A percentile compares a stretch with the other conserved stretches of the same genome.
Evolutionary conservation across 2,888 invertebrate species (phyloP).

Genomic region (Sympetrum striolatum): DNA sequence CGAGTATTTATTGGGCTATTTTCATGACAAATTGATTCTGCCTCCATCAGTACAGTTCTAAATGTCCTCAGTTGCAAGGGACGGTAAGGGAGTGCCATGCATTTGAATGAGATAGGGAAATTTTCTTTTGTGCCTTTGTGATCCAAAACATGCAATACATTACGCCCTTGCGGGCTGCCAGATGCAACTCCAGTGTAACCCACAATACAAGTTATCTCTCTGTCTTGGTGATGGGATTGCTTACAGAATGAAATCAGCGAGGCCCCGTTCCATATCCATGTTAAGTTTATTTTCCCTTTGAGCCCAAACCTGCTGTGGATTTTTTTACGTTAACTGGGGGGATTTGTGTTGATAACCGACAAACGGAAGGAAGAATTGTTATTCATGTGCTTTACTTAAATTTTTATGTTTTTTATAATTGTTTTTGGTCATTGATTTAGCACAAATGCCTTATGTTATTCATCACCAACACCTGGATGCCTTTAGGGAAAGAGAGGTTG

Average conservation of each 20-base stretch:
- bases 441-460: conserved; percentile 46
- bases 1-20: conserved; percentile 34
- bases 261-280: neutral
- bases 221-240: conserved; percentile 1
- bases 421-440: conserved; percentile 44
- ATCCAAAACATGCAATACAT: conserved; percentile 16
- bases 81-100: neutral
- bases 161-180: neutral
- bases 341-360: neutral
- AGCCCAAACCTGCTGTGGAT: neutral
- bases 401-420: conserved; percentile 47
- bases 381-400: conserved; percentile 44
- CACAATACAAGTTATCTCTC: neutral
- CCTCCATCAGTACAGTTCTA: conserved; percentile 18
- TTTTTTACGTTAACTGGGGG: neutral
- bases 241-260: neutral
- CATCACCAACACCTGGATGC: conserved; percentile 8
- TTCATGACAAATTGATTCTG: neutral
- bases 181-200: conserved; percentile 8
- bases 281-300: neutral
- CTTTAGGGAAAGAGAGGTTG: conserved; percentile 34
- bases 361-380: neutral
- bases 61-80: neutral
- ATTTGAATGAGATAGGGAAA: neutral
- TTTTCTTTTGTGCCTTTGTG: conserved; percentile 42